Evolutionary conservation across 2,113 vertebrate species (phyloP), one percentile per base, ranked within the genome.

Genomic region (Orthonyx spaldingii): DNA sequence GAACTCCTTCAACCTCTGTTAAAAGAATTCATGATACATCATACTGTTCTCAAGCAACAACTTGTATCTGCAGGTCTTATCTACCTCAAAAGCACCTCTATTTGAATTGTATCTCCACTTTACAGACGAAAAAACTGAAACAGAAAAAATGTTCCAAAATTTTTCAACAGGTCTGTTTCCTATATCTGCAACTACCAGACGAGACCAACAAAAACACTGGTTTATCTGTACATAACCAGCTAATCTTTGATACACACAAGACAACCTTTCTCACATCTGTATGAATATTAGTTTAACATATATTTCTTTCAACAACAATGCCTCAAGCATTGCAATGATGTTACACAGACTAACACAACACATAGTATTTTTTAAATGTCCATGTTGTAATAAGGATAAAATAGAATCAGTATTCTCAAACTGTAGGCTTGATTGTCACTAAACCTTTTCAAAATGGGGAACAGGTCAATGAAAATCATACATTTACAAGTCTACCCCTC

Each of bases 151-250:
- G 6, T 19, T 61, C 16, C 13, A 64, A 9, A 71, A 70, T 10
- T 83, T 82, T 61, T 75, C 37, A 59, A 19, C 1, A 41, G 3
- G 10, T 59, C n/a, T 57, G 6, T 32, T 70, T 83, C 32, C 13
- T 2, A 0, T 20, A 72, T 33, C 26, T 37, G 30, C 1, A 4
- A 55, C 5, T 42, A 47, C n/a, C 3, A 49, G 16, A 86, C 78
- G 20, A 75, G 11, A 52, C 1, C 4, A 50, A 28, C 24, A 42
- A 70, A 74, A 75, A 3, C 19, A 44, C 3, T 26, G 4, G 2
- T 56, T 91, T 76, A 37, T 3, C 8, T 1, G 6, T 26, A 53
- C 3, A 12, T 0, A 39, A 24, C 5, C 39, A 75, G 30, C 2
- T 55, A 63, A 13, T 41, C 46, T 46, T 57, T 41, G 8, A 63